Conservation (phyloP, 2,113 vertebrate genomes). For the Rhegmatorhina hoffmannsi region DNA sequence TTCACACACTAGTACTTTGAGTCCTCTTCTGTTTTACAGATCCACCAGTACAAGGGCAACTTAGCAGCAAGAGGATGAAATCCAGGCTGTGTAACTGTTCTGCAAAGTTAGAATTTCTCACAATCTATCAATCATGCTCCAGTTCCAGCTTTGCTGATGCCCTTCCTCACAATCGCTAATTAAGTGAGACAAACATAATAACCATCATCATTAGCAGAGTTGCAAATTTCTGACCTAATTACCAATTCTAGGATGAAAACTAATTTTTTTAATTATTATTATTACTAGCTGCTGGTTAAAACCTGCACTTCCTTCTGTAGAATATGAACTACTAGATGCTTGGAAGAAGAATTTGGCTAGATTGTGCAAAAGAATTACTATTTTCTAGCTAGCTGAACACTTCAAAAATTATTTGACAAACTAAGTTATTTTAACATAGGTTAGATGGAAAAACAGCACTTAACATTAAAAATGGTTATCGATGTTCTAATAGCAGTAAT, state of each 20-base stretch:
- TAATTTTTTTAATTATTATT: background rate
- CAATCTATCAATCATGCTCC: constrained; percentile 14
- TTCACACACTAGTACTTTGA: background rate
- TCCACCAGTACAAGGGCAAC: background rate
- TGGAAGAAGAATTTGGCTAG: background rate
- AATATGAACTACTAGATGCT: background rate
- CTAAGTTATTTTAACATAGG: background rate
- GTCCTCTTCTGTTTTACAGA: background rate
- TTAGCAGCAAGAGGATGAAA: background rate
- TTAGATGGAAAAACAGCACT: background rate
- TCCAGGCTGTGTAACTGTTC: background rate
- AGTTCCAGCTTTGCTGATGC: constrained; percentile 8
- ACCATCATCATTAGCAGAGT: background rate
- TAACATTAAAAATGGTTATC: background rate
- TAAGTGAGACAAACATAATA: constrained; percentile 6
- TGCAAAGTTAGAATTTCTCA: constrained; percentile 1
- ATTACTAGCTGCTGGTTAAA: background rate
- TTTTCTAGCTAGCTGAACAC: background rate
- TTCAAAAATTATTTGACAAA: background rate
- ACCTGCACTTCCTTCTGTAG: background rate
- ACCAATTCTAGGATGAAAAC: constrained; percentile 21
- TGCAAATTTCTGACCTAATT: constrained; percentile 55
- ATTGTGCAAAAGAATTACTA: background rate
- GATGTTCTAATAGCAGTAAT: background rate
- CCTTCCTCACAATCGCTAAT: background rate